Base-by-base conservation (phyloP, 2,113 vertebrate genomes). In the Coptodon rendalli region DNA sequence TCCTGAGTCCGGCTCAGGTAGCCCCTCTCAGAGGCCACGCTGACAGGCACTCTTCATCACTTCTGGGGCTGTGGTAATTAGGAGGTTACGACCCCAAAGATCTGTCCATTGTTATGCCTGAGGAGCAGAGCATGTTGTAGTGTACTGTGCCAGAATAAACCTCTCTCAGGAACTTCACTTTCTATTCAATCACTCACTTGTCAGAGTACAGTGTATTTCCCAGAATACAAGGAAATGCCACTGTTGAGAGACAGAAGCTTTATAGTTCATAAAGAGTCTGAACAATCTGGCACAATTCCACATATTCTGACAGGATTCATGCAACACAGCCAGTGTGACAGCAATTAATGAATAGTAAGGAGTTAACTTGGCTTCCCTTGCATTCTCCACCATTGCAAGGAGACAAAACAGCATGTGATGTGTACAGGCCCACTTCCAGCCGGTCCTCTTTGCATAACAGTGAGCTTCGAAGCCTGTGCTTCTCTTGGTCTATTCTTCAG, bases 161-260 rank as follows among this genome's bases (percentile, higher is more conserved):
- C 82, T 87, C 91, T 93, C 93, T 93, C 93, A 95, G 95, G 94
- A 95, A 95, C 90, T 93, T 91, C 86, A 88, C 89, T 95, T 94
- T 94, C 92, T 93, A 81, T 91, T 92, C 90, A 90, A 45, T 88
- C 85, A 84, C 85, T 85, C 84, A 57, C 83, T 87, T 85, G 85
- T 89, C 92, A 86, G 81, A 89, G 87, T 73, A 90, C 89, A 90
- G 89, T 83, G 82, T 87, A 86, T 84, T 79, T 53, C 84, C 93
- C 83, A 93, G 93, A 94, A 94, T 94, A 88, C 86, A 87, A 94
- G 94, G 94, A 95, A 96, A 95, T 93, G 89, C 91, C 89, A 88
- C 84, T 87, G 92, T 82, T 89, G 87, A 91, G 57, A 91, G 87
- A 93, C 63, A 54, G 86, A 87, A 82, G 93, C 89, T 92, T 93